These are phyloP conservation scores for Mesopsocus fuscifrons DNA, from an alignment of 2,888 invertebrate species.

Conservation along the genomic window DNA sequence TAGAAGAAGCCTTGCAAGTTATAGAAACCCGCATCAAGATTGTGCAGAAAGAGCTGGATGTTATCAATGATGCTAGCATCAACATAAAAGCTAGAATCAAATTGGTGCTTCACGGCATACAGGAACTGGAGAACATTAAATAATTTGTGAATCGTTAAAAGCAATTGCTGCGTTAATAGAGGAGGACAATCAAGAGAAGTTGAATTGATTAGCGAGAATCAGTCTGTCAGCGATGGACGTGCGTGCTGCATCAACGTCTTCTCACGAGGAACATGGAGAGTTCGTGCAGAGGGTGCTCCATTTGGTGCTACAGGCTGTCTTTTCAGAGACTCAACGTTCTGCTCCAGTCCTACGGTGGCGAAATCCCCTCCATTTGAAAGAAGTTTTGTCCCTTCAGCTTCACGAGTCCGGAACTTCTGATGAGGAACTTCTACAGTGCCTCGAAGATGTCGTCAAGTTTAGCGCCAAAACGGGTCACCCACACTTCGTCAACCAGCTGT, in stretches of 20 bases:
- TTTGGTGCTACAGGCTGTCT: slow-evolving; percentile 26
- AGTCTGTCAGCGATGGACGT: background rate
- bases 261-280: slow-evolving; percentile 23
- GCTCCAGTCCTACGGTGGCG: slow-evolving; percentile 32
- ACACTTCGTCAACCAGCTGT: slow-evolving; percentile 75
- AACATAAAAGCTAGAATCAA: slow-evolving; percentile 62
- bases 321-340: slow-evolving; percentile 22
- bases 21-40: slow-evolving; percentile 47
- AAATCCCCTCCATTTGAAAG: slow-evolving; percentile 27
- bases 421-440: slow-evolving; percentile 41
- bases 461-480: slow-evolving; percentile 84
- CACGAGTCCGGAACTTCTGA: slow-evolving; percentile 21
- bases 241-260: slow-evolving; percentile 15
- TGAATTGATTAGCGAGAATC: too few species aligned
- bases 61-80: slow-evolving; percentile 43
- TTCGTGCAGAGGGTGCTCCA: slow-evolving; percentile 26
- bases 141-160: too few species aligned
- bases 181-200: too few species aligned
- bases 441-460: slow-evolving; percentile 55
- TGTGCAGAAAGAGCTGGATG: slow-evolving; percentile 38
- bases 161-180: too few species aligned
- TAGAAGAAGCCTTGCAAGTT: slow-evolving; percentile 49
- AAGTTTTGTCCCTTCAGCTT: slow-evolving; percentile 24
- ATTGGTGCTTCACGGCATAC: slow-evolving; percentile 47
- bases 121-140: slow-evolving; percentile 26